A percentile compares a stretch with the other conserved stretches of the same genome.
Conservation (phyloP, 1,140 invertebrate species). For the Aporrectodea caliginosa region DNA sequence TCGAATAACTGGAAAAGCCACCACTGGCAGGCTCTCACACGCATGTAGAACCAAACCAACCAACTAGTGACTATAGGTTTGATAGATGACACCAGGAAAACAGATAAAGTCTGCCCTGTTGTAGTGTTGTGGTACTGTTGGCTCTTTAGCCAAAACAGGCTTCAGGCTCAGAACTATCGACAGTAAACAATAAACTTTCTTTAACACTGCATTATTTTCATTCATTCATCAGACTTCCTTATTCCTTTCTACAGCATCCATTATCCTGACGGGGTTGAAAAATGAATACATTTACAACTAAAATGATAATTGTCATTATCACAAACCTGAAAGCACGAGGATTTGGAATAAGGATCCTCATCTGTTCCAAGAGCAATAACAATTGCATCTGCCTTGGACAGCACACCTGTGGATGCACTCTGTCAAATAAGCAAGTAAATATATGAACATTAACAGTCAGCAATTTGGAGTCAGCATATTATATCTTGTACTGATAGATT, state of each 20-base stretch:
- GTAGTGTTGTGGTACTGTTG: no score
- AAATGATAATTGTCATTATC: background rate
- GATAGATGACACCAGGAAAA: no score
- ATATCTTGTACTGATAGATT: background rate
- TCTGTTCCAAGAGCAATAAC: conserved; percentile 85
- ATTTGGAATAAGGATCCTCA: conserved; percentile 94
- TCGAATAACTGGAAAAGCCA: no score
- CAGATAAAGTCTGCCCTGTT: no score
- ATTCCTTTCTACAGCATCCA: background rate
- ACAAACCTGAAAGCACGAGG: conserved; percentile 80
- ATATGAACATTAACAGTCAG: background rate
- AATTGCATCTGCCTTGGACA: conserved; percentile 83
- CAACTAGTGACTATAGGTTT: no score
- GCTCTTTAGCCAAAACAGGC: no score
- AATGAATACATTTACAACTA: background rate
- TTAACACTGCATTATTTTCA: background rate
- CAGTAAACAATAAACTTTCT: conserved; percentile 22
- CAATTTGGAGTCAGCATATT: background rate
- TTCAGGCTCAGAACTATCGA: no score
- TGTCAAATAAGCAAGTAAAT: conserved; percentile 45
- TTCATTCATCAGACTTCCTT: no score
- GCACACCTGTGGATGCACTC: conserved; percentile 70
- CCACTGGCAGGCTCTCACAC: no score
- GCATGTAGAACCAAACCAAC: no score
- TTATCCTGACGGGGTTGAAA: background rate